These are phyloP conservation scores for Lasioglossum villosulum DNA, from an alignment of 2,888 invertebrate genomes.

Conservation along the genomic window DNA sequence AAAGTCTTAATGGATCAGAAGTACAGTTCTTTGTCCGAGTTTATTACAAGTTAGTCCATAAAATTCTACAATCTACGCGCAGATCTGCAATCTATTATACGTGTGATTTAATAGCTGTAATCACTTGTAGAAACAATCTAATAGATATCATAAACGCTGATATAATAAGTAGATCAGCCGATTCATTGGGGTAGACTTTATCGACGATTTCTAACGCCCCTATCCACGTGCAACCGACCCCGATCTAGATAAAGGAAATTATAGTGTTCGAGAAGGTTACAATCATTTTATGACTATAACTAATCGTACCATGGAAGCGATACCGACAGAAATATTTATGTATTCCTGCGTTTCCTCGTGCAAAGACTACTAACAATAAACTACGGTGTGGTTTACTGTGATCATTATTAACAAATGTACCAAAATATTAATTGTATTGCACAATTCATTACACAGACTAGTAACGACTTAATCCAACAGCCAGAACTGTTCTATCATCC, in stretches of 20 bases:
- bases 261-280: constrained; percentile 39
- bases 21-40: not conserved
- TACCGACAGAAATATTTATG: constrained; percentile 20
- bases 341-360: not conserved
- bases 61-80: not conserved
- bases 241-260: constrained; percentile 56
- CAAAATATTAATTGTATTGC: not conserved
- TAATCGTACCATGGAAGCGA: constrained; percentile 17
- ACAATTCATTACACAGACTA: not conserved
- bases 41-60: not conserved
- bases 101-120: constrained; percentile 4
- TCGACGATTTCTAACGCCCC: constrained; percentile 35
- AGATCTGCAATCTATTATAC: not conserved
- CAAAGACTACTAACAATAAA: not conserved
- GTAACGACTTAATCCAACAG: not conserved
- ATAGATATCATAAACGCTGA: constrained; percentile 12
- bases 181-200: constrained; percentile 12
- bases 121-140: constrained; percentile 14
- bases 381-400: not conserved
- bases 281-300: constrained; percentile 48
- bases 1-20: not conserved
- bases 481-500: not conserved
- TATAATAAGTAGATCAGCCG: constrained; percentile 9
- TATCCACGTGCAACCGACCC: constrained; percentile 25
- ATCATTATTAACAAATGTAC: not conserved